Evolutionary conservation across 2,797 vertebrate genomes (phyloP).

Genomic region (Prunella strophiata): DNA sequence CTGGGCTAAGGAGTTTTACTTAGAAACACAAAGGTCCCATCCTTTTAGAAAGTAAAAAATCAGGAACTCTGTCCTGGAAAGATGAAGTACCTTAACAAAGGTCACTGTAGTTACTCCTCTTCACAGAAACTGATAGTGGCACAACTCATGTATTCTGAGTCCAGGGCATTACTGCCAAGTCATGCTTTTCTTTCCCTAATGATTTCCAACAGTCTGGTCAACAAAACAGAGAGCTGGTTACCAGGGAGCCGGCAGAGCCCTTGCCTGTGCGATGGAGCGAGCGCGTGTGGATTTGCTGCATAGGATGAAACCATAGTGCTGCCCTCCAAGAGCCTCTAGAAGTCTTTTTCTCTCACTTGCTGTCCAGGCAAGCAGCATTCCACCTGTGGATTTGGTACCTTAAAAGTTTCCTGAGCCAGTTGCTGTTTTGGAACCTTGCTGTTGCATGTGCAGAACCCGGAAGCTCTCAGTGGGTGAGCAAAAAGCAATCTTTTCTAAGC

Average conservation of each 20-base stretch:
- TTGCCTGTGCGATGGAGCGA: not conserved
- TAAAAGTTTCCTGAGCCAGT: not conserved
- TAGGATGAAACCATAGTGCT: not conserved
- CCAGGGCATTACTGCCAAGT: not conserved
- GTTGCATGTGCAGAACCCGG: not conserved
- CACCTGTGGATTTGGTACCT: not conserved
- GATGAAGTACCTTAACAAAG: not conserved
- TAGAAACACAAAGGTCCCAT: not conserved
- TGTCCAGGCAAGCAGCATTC: not conserved
- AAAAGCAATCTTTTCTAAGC: not conserved
- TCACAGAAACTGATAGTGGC: not conserved
- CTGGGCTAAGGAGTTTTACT: not conserved
- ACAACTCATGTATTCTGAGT: not conserved
- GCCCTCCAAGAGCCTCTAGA: not conserved
- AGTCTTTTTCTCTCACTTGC: not conserved
- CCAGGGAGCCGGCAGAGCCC: not conserved
- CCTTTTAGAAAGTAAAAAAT: not conserved
- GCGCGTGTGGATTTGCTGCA: not conserved
- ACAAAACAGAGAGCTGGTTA: constrained; percentile 26
- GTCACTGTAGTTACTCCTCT: not conserved
- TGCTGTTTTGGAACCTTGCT: not conserved
- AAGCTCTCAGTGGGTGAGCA: not conserved
- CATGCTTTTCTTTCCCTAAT: not conserved
- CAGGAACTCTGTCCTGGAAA: not conserved
- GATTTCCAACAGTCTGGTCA: not conserved